phyloP scores from a whole-genome alignment of 2,888 invertebrate species.

The Bibio marci region DNA sequence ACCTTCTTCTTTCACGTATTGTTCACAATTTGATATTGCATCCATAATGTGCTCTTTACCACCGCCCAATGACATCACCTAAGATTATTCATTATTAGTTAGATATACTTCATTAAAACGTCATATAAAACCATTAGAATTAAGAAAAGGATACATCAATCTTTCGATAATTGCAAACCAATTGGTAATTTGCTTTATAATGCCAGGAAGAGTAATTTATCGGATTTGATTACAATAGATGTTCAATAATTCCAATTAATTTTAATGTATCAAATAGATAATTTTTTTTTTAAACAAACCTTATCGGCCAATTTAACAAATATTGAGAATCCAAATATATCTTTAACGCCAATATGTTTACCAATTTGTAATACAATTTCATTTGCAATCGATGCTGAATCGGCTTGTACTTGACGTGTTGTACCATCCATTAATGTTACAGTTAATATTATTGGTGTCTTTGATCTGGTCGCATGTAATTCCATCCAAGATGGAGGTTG shows the following conservation, averaged over 20 bases:
- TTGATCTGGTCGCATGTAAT: conserved; percentile 66
- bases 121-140: too few relatives aligned
- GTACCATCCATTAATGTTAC: conserved; percentile 81
- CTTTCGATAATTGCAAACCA: too few relatives aligned
- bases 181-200: too few relatives aligned
- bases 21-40: conserved; percentile 90
- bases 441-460: conserved; percentile 64
- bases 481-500: conserved; percentile 91
- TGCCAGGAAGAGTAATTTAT: too few relatives aligned
- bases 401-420: conserved; percentile 63
- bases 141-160: background rate
- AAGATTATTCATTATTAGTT: background rate
- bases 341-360: conserved; percentile 55
- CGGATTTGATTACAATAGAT: background rate
- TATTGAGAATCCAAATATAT: conserved; percentile 81
- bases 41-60: conserved; percentile 89
- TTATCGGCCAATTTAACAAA: conserved; percentile 84
- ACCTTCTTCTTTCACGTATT: conserved; percentile 82
- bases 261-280: background rate
- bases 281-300: background rate
- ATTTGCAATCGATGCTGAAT: conserved; percentile 79
- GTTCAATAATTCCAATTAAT: background rate
- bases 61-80: conserved; percentile 69
- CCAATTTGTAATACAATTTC: conserved; percentile 73
- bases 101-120: too few relatives aligned